Conservation (phyloP, 2,797 vertebrate species). For the Prionace glauca region DNA sequence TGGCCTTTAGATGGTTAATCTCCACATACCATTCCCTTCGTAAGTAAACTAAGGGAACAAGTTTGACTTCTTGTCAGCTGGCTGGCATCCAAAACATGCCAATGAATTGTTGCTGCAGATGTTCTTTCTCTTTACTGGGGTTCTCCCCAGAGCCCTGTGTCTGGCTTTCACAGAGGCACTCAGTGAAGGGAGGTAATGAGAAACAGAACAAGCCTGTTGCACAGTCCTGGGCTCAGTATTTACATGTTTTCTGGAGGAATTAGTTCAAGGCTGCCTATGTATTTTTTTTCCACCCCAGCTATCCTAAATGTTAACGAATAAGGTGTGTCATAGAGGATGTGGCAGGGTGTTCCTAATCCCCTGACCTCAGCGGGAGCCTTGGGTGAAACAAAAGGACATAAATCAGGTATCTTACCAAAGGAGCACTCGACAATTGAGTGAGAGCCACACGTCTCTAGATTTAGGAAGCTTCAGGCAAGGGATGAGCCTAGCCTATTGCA, state of each 20-base stretch:
- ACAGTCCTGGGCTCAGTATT: not conserved
- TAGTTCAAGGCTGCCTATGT: not conserved
- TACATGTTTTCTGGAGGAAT: not conserved
- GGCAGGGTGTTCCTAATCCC: not conserved
- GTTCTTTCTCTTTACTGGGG: not conserved
- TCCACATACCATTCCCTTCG: not conserved
- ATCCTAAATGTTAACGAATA: not conserved
- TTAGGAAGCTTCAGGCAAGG: not conserved
- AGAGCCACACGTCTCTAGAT: not conserved
- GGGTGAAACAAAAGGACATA: not conserved
- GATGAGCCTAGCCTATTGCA: no score
- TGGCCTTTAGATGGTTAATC: not conserved
- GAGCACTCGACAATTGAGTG: not conserved
- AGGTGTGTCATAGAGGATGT: not conserved
- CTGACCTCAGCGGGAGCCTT: not conserved
- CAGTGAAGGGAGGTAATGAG: not conserved
- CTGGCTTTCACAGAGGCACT: not conserved
- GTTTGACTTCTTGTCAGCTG: not conserved
- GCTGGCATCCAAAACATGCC: not conserved
- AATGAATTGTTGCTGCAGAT: not conserved
- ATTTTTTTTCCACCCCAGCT: not conserved
- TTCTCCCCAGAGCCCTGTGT: not conserved
- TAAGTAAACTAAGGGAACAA: not conserved
- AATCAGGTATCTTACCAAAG: not conserved
- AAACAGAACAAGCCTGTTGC: not conserved